Evolutionary conservation across 2,888 invertebrate genomes (phyloP).

Genomic region (Philhelius pedissequus): DNA sequence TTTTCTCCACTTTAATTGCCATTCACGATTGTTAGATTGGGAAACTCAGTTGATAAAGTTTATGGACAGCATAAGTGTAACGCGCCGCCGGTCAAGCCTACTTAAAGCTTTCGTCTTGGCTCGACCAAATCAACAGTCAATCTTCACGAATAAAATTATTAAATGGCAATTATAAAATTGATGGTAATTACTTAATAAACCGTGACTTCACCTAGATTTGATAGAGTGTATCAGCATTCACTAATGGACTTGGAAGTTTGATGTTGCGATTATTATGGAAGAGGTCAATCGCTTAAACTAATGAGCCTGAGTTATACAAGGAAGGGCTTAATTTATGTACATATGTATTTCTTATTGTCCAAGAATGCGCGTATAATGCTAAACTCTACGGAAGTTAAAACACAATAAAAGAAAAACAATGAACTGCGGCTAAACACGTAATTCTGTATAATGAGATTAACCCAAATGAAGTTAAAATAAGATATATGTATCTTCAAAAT

Average conservation of each 20-base stretch:
- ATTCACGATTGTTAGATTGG: conserved; percentile 39
- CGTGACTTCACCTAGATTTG: conserved; percentile 42
- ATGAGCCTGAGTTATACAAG: background rate
- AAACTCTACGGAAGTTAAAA: conserved; percentile 31
- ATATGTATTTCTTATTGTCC: background rate
- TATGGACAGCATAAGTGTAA: conserved; percentile 23
- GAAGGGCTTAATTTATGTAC: background rate
- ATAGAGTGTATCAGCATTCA: conserved; percentile 23
- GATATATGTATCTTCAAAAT: conserved; percentile 17
- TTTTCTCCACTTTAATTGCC: conserved; percentile 36
- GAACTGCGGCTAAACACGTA: conserved; percentile 22
- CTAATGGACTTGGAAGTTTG: background rate
- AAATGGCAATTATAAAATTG: conserved; percentile 36
- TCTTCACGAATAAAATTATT: conserved; percentile 49
- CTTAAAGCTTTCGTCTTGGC: conserved; percentile 2
- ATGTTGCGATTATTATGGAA: background rate
- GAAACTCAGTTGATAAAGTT: conserved; percentile 45
- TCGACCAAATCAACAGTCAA: conserved; percentile 39
- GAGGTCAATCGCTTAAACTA: conserved; percentile 22
- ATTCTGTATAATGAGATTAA: conserved; percentile 43
- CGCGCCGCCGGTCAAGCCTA: conserved; percentile 21
- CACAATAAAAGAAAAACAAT: background rate
- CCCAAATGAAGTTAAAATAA: conserved; percentile 25
- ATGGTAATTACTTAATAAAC: conserved; percentile 59
- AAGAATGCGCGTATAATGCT: background rate